A percentile compares a stretch with the other conserved stretches of the same genome.
These are phyloP conservation scores for Artibeus jamaicensis DNA, from an alignment of 2,797 vertebrate genomes.

Conservation along the genomic window DNA sequence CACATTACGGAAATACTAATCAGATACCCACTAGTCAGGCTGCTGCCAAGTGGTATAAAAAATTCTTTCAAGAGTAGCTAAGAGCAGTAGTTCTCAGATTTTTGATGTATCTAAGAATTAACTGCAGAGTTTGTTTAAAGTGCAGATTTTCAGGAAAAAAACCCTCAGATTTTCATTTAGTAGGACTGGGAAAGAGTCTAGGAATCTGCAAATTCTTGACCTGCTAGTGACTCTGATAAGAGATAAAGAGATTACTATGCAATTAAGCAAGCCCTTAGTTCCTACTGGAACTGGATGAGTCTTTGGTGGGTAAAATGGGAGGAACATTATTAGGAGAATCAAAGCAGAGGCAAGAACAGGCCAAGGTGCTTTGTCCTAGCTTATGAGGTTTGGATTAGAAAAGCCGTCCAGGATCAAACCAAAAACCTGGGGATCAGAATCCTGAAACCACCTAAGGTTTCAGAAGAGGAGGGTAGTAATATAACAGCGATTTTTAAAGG, in stretches of 20 bases:
- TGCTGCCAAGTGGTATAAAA: neutral
- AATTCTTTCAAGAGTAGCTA: constrained; percentile 5
- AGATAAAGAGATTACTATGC: neutral
- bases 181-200: neutral
- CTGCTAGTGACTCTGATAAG: neutral
- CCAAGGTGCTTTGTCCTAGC: neutral
- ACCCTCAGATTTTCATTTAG: neutral
- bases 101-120: neutral
- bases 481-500: neutral
- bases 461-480: neutral
- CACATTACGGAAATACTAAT: neutral
- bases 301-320: neutral
- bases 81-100: neutral
- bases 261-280: neutral
- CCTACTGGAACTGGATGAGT: neutral
- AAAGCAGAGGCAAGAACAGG: neutral
- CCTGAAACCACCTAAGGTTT: neutral
- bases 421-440: neutral
- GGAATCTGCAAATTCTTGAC: neutral
- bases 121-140: constrained; percentile 22
- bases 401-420: neutral
- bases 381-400: neutral
- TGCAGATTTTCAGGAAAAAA: neutral
- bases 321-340: neutral
- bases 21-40: neutral